phyloP scores from a whole-genome alignment of 2,797 vertebrate genomes.

The Oreortyx pictus region DNA sequence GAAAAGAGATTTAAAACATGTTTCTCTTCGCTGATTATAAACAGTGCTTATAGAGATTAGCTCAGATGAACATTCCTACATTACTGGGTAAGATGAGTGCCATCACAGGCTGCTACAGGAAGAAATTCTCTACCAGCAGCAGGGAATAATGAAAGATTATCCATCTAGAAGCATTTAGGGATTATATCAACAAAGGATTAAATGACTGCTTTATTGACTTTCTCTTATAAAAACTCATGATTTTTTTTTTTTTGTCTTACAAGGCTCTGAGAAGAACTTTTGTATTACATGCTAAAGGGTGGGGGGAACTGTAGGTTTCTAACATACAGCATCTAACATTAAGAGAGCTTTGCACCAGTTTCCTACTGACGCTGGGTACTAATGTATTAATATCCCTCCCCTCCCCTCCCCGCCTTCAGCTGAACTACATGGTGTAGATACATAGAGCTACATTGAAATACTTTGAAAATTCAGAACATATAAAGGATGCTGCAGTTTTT shows the following conservation, averaged over 20 bases:
- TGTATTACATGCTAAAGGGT: neutral
- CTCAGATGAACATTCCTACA: neutral
- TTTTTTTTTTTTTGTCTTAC: conserved; percentile 5
- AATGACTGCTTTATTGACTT: neutral
- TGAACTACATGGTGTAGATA: neutral
- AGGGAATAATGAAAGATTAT: conserved; percentile 17
- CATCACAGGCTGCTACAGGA: neutral
- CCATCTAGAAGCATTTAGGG: neutral
- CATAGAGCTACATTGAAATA: neutral
- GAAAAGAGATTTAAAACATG: neutral
- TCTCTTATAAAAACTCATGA: neutral
- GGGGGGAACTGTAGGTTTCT: neutral
- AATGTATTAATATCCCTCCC: conserved; percentile 8
- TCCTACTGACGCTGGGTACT: neutral
- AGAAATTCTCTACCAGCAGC: neutral
- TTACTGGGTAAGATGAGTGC: neutral
- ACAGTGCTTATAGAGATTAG: neutral
- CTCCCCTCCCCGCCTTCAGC: neutral
- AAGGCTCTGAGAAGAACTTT: neutral
- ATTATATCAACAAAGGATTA: conserved; percentile 6
- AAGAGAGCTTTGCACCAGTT: neutral
- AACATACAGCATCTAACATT: neutral
- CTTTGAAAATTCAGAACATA: neutral
- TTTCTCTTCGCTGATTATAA: neutral
- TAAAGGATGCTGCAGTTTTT: neutral